Evolutionary conservation across 2,888 invertebrate species (phyloP).

Genomic region (Dione juno): DNA sequence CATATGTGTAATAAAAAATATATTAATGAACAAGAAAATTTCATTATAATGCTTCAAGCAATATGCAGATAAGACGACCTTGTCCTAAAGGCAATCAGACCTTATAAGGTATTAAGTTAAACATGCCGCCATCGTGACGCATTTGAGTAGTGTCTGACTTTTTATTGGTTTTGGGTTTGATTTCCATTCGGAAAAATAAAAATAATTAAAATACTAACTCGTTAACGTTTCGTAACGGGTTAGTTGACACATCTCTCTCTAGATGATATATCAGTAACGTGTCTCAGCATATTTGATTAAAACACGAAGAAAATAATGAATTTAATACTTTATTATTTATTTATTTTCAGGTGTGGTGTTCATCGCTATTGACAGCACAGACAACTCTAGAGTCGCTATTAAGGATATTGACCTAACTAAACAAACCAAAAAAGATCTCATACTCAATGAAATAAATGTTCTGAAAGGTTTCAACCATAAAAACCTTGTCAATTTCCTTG

Average conservation of each 20-base stretch:
- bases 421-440: slow-evolving; percentile 97
- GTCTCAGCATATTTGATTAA: too few species aligned
- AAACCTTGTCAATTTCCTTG: slow-evolving; percentile 97
- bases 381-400: slow-evolving; percentile 92
- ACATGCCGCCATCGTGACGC: not conserved
- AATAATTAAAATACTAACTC: too few species aligned
- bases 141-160: not conserved
- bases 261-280: too few species aligned
- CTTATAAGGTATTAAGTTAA: slow-evolving; percentile 14
- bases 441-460: slow-evolving; percentile 96
- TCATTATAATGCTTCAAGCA: slow-evolving; percentile 7
- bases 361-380: slow-evolving; percentile 91
- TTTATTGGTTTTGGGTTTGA: not conserved
- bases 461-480: slow-evolving; percentile 96
- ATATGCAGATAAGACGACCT: slow-evolving; percentile 5
- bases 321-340: slow-evolving; percentile 10
- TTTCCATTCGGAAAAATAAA: not conserved
- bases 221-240: too few species aligned
- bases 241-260: too few species aligned
- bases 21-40: not conserved
- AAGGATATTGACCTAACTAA: slow-evolving; percentile 97
- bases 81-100: slow-evolving; percentile 13
- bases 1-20: not conserved
- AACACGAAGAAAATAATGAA: too few species aligned
- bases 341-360: slow-evolving; percentile 89